These are phyloP conservation scores for Gopherus evgoodei DNA, from an alignment of 2,113 vertebrate species.

Conservation along the genomic window DNA sequence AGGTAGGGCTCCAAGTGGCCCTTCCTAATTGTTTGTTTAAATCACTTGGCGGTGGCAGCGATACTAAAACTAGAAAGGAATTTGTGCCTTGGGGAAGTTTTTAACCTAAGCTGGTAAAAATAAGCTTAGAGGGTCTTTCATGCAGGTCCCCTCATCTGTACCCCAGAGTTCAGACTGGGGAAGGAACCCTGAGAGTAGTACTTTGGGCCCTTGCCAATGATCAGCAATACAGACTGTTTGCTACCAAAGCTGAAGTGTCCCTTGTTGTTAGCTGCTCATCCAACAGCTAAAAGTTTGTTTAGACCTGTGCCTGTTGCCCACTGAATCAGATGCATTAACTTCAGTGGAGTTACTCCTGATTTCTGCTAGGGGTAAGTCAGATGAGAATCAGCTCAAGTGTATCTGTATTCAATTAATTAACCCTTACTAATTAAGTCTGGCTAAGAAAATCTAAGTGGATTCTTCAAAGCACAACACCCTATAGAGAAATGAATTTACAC, in stretches of 20 bases:
- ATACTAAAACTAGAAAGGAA: no score
- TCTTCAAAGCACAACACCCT: conserved; percentile 32
- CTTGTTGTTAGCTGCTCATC: neutral
- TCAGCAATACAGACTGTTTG: neutral
- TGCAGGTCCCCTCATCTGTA: no score
- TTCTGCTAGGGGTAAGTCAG: conserved; percentile 17
- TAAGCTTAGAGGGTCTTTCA: no score
- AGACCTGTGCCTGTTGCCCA: conserved; percentile 22
- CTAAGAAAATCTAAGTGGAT: conserved; percentile 34
- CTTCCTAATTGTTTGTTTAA: no score
- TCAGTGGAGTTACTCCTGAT: neutral
- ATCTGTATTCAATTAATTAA: neutral
- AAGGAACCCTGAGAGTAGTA: neutral
- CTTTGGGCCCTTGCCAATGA: neutral
- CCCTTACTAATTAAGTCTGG: conserved; percentile 22
- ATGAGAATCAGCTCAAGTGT: neutral
- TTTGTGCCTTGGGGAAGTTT: no score
- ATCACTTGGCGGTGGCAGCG: no score
- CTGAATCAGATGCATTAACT: neutral
- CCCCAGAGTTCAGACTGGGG: no score
- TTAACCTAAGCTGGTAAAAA: no score
- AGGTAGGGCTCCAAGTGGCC: no score
- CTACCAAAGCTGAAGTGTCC: neutral
- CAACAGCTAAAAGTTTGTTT: conserved; percentile 22
- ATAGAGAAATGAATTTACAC: neutral